phyloP scores from a whole-genome alignment of 2,888 invertebrate genomes.

The Campoplex capitator region DNA sequence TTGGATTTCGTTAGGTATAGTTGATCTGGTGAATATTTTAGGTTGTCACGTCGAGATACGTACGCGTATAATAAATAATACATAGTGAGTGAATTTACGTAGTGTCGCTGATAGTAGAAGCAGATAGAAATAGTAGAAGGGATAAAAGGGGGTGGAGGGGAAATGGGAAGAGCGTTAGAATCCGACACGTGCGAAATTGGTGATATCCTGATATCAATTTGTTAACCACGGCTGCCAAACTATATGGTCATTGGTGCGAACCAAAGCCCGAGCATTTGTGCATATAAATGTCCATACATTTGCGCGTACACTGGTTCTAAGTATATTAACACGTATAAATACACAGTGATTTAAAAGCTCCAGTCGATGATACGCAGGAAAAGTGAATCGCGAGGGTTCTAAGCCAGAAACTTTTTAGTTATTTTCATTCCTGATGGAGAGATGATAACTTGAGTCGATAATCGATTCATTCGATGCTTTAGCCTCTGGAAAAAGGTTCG shows the following conservation, averaged over 20 bases:
- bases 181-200: slow-evolving; percentile 65
- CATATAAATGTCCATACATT: slow-evolving; percentile 11
- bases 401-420: background rate
- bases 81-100: slow-evolving; percentile 49
- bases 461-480: background rate
- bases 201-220: slow-evolving; percentile 69
- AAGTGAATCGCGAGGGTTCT: background rate
- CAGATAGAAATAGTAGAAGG: background rate
- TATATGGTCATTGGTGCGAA: slow-evolving; percentile 47
- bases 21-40: slow-evolving; percentile 9
- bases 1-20: slow-evolving; percentile 24
- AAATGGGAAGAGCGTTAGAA: slow-evolving; percentile 38
- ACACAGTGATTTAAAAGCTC: background rate
- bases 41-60: slow-evolving; percentile 1
- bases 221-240: slow-evolving; percentile 57
- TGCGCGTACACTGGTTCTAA: slow-evolving; percentile 19
- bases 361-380: background rate
- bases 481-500: background rate
- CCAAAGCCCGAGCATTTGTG: slow-evolving; percentile 37
- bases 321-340: slow-evolving; percentile 10
- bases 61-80: slow-evolving; percentile 17
- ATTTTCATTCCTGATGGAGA: background rate
- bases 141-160: background rate
- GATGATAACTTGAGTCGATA: no score
- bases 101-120: slow-evolving; percentile 11